Base-by-base conservation (phyloP, 2,797 vertebrate species). In the Synaphobranchus kaupii region DNA sequence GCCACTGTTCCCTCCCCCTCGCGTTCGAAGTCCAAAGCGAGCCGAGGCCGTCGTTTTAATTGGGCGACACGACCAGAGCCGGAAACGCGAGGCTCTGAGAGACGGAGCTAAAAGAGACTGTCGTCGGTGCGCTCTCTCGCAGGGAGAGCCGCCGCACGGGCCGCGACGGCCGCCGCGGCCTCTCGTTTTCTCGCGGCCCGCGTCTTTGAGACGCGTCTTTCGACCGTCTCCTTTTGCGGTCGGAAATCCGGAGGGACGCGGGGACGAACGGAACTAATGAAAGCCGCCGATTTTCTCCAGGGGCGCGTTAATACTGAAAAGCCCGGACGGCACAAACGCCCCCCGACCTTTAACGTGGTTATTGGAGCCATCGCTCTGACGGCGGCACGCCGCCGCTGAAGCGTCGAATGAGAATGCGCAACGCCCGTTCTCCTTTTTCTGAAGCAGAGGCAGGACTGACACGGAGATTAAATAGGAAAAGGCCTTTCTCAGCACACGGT, bases 11-110 rank as follows among this genome's bases (percentile, higher is more conserved):
- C 15, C 34, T 44, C n/a, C 68, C 68, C 68, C 3, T 71, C 47
- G 39, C 73, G 68, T 58, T 48, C 80, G 83, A 86, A 83, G 86
- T 47, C 58, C 58, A 68, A 66, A 80, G 13, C 71, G 83, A 86
- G 86, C 85, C 63, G 84, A 90, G 76, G 82, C 88, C 63, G 84
- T 31, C 48, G 87, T 85, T 91, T 88, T 91, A 92, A 92, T 91
- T 91, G 90, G 89, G 87, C 84, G 87, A 88, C 81, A 83, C 85
- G 86, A 85, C 86, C 86, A 54, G 58, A 87, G 63, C 4, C 47
- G 13, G 48, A 52, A 48, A 83, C 47, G 2, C 78, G 50, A 50
- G 9, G 20, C 78, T 78, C 39, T 76, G 71, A 47, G 78, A 3
- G 5, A 81, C n/a, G 22, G 50, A n/a, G 47, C 78, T 10, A 6